phyloP scores from a whole-genome alignment of 2,113 vertebrate genomes.

The Planiliza haematocheilus region DNA sequence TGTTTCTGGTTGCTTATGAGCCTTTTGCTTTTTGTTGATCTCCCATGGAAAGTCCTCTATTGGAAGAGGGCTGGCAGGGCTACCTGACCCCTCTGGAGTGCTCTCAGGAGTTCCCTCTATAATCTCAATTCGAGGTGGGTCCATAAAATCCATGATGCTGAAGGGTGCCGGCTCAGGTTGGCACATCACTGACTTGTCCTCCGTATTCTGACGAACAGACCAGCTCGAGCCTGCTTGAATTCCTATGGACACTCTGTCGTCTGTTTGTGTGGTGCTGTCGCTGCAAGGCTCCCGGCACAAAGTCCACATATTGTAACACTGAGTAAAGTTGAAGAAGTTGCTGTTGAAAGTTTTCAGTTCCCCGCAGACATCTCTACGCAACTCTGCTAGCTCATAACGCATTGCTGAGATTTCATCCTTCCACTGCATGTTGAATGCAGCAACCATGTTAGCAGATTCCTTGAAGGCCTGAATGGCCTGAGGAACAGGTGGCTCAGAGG shows the following conservation, averaged over 20 bases:
- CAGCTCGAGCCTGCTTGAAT: constrained; percentile 84
- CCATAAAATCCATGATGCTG: constrained; percentile 84
- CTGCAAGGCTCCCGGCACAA: constrained; percentile 83
- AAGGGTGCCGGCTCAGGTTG: constrained; percentile 83
- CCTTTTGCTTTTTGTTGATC: constrained; percentile 79
- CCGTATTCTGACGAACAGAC: constrained; percentile 79
- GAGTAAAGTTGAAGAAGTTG: constrained; percentile 88
- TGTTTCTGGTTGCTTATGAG: constrained; percentile 73
- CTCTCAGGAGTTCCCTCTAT: constrained; percentile 81
- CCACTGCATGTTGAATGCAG: constrained; percentile 88
- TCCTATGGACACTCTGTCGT: constrained; percentile 83
- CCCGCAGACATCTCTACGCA: constrained; percentile 84
- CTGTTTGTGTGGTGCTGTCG: constrained; percentile 78
- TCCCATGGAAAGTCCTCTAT: constrained; percentile 83
- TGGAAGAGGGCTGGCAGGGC: constrained; percentile 81
- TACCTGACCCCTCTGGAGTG: constrained; percentile 81
- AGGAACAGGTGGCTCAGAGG: constrained; percentile 81
- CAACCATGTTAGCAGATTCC: constrained; percentile 87
- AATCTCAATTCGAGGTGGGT: constrained; percentile 83
- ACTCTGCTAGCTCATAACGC: constrained; percentile 86
- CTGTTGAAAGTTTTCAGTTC: constrained; percentile 88
- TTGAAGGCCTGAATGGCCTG: constrained; percentile 87
- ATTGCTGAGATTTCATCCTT: constrained; percentile 88
- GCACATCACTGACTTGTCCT: constrained; percentile 86
- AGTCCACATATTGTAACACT: constrained; percentile 88